These are phyloP conservation scores for Semicossyphus pulcher DNA, from an alignment of 2,113 vertebrate species.

Conservation along the genomic window DNA sequence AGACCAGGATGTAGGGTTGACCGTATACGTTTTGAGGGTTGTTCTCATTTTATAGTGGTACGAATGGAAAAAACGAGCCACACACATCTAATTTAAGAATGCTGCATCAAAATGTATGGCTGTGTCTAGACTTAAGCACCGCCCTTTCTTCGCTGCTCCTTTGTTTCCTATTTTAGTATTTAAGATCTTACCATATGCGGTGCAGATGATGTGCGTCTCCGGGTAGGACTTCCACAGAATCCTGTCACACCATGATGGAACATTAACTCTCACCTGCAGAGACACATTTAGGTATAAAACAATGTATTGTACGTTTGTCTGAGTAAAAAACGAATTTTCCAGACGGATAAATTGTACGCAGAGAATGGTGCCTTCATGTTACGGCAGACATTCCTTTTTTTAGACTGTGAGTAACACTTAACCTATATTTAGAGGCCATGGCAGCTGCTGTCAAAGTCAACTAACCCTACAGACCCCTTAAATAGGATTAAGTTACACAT, in stretches of 20 bases:
- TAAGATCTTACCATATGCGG: conserved; percentile 86
- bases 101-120: conserved; percentile 1
- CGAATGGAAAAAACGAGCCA: neutral
- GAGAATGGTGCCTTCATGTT: neutral
- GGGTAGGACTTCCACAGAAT: conserved; percentile 92
- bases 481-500: conserved; percentile 40
- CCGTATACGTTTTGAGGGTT: conserved; percentile 11
- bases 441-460: conserved; percentile 55
- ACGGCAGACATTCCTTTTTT: conserved; percentile 34
- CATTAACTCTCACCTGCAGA: conserved; percentile 86
- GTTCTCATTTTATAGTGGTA: conserved; percentile 24
- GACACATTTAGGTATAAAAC: conserved; percentile 24
- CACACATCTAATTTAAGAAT: conserved; percentile 28
- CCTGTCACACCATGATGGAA: conserved; percentile 91
- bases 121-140: neutral
- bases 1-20: conserved; percentile 38
- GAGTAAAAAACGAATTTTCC: neutral
- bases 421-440: conserved; percentile 54
- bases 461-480: conserved; percentile 11
- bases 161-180: no score
- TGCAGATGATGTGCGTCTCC: conserved; percentile 86
- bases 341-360: neutral
- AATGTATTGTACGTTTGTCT: neutral
- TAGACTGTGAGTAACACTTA: conserved; percentile 24
- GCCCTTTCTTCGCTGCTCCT: neutral